Evolutionary conservation across 2,797 vertebrate species (phyloP), one percentile per base, ranked within the genome.

Genomic region (Buceros bicornis): DNA sequence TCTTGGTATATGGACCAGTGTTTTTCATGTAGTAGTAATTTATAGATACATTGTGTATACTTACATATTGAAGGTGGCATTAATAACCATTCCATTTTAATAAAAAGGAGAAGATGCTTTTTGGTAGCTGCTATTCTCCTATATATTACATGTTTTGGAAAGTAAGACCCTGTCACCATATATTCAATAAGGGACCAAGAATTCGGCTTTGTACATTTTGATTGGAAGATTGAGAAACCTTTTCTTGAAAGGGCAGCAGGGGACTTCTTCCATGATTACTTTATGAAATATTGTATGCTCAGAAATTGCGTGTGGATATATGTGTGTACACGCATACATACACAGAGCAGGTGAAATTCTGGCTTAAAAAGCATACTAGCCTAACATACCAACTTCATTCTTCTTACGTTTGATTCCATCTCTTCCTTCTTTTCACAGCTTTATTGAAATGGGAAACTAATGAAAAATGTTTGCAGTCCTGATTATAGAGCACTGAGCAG

Each of bases 401-500:
- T 83, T 89, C 94, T 79, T 82, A 25, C 24, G 28, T 89, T 90
- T 96, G 69, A 96, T 96, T 93, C 50, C 43, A 85, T 89, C 61
- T 89, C 86, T 81, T 93, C 43, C 43, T 96, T 61, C 70, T 89
- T 94, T 96, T 82, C 43, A 60, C 7, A 54, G 60, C 61, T 90
- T 95, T 95, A 95, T 96, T 94, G 74, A 97, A 97, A 97, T 70
- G 40, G 58, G 57, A 90, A 89, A 82, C 42, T 88, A 95, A 96
- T 93, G 94, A 95, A 85, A 96, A 95, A 94, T 94, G 35, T 97
- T 97, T 96, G 48, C 8, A 33, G 43, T 25, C 24, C 84, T 97
- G 94, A 97, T 91, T 97, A 94, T 72, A 95, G 95, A 96, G 80
- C 56, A 70, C 66, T 73, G 79, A 79, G n/a, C 83, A 64, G 77